Percentiles rank a stretch among this genome's conserved stretches.
Conservation (phyloP, 2,888 invertebrate genomes). For the Drosophila pseudotalamancana region DNA sequence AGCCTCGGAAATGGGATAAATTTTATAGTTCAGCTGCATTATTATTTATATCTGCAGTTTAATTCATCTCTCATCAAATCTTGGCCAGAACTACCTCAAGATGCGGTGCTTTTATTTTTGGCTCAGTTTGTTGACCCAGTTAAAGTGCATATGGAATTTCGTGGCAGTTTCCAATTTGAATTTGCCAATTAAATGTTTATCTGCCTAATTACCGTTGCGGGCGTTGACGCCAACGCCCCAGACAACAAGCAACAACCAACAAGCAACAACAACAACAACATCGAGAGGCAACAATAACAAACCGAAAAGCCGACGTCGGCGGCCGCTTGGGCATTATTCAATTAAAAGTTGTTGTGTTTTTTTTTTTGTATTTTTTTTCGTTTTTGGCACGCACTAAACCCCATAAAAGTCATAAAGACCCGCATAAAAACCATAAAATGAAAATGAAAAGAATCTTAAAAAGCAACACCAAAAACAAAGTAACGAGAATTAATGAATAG, state of each 20-base stretch:
- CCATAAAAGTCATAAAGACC: conserved; percentile 84
- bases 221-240: conserved; percentile 67
- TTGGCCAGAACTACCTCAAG: not conserved
- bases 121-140: conserved; percentile 59
- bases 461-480: conserved; percentile 42
- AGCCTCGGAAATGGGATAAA: no score
- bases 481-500: conserved; percentile 59
- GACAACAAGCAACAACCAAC: conserved; percentile 37
- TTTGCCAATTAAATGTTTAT: conserved; percentile 79
- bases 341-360: conserved; percentile 78
- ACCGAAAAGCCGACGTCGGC: conserved; percentile 46
- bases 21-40: no score
- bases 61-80: not conserved
- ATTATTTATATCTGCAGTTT: not conserved
- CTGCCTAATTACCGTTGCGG: conserved; percentile 68
- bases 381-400: conserved; percentile 84
- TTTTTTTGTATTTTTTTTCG: conserved; percentile 46
- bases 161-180: conserved; percentile 63
- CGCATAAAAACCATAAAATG: conserved; percentile 83
- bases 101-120: not conserved
- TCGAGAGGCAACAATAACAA: conserved; percentile 38
- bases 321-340: conserved; percentile 78
- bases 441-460: conserved; percentile 82
- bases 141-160: conserved; percentile 62
- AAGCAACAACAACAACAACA: conserved; percentile 21